Evolutionary conservation across 1,140 invertebrate genomes (phyloP).

Genomic region (Papilio dardanus): DNA sequence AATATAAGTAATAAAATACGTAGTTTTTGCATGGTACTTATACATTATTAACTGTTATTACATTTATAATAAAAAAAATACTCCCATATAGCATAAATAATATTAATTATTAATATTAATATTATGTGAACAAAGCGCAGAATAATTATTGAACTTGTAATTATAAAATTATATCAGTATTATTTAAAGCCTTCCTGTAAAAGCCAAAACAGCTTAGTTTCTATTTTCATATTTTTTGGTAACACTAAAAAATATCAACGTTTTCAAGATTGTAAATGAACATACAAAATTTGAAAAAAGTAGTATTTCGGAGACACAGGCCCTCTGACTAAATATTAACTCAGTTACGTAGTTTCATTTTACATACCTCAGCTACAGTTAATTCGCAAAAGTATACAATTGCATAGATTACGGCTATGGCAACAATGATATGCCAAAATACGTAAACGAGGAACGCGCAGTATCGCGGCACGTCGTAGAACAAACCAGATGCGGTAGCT

Average conservation of each 20-base stretch:
- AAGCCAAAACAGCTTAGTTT: no score
- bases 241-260: no score
- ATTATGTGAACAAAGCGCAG: no score
- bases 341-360: neutral
- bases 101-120: no score
- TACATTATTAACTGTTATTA: constrained; percentile 1
- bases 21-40: neutral
- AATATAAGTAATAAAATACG: neutral
- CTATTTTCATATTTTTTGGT: no score
- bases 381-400: constrained; percentile 54
- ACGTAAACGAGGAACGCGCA: constrained; percentile 58
- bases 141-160: no score
- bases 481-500: constrained; percentile 63
- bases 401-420: constrained; percentile 48
- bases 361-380: constrained; percentile 53
- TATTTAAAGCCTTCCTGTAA: no score
- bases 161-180: no score
- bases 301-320: no score
- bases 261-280: no score
- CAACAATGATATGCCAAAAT: constrained; percentile 57
- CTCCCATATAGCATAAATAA: neutral
- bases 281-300: no score
- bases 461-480: constrained; percentile 56
- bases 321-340: no score
- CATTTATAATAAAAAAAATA: neutral